phyloP scores from a whole-genome alignment of 1,140 invertebrate genomes.

The Bathynomus jamesi region DNA sequence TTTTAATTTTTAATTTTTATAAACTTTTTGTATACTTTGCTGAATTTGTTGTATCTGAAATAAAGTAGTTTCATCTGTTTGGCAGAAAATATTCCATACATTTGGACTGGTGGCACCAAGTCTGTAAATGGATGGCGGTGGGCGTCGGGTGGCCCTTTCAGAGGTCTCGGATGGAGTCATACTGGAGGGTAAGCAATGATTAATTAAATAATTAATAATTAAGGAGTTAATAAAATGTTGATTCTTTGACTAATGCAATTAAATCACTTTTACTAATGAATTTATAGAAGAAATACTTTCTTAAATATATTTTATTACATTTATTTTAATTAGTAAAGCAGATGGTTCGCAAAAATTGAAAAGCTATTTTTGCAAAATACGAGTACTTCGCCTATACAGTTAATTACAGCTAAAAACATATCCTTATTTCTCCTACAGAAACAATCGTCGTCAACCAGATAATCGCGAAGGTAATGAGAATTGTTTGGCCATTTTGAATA shows the following conservation, averaged over 20 bases:
- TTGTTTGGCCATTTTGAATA: constrained; percentile 68
- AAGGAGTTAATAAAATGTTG: background rate
- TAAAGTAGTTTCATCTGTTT: no score
- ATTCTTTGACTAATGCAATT: background rate
- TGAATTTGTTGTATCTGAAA: no score
- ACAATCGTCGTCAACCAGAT: constrained; percentile 70
- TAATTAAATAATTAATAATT: background rate
- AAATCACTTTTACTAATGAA: background rate
- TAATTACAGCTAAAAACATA: background rate
- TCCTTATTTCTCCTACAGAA: constrained; percentile 40
- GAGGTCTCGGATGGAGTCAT: constrained; percentile 14
- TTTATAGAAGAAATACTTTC: background rate
- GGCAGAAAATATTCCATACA: constrained; percentile 13
- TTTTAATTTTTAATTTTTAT: no score
- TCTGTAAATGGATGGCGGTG: background rate
- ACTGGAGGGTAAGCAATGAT: constrained; percentile 20
- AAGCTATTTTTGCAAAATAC: background rate
- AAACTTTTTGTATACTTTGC: no score
- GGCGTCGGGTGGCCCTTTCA: constrained; percentile 6
- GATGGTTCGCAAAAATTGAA: background rate
- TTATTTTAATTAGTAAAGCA: background rate
- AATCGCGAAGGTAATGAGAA: constrained; percentile 75
- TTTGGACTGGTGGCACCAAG: constrained; percentile 9
- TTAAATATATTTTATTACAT: background rate
- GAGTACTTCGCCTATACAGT: background rate